These are phyloP conservation scores for Graptemys geographica DNA, from an alignment of 2,797 vertebrate species.

Conservation along the genomic window DNA sequence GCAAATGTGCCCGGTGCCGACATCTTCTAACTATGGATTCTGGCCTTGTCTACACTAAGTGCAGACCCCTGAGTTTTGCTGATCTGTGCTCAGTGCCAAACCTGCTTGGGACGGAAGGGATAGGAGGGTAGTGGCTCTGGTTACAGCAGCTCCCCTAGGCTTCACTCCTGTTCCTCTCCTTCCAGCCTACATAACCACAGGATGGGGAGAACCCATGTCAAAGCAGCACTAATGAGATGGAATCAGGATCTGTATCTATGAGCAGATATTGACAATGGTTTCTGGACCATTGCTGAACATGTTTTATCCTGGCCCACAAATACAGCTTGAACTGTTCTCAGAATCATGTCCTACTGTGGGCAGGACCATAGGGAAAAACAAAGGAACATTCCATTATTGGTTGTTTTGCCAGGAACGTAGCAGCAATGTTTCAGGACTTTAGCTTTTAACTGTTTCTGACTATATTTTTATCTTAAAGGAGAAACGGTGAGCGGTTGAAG, in stretches of 20 bases:
- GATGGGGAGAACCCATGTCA: background rate
- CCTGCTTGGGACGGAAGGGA: background rate
- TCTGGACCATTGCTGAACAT: background rate
- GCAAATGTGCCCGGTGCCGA: background rate
- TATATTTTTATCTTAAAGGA: conserved; percentile 43
- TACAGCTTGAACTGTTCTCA: conserved; percentile 5
- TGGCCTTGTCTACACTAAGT: background rate
- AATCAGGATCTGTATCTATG: background rate
- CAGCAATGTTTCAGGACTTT: conserved; percentile 32
- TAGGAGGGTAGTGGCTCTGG: background rate
- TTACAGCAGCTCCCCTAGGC: background rate
- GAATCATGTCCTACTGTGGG: background rate
- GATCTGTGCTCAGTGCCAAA: background rate
- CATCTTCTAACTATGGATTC: background rate
- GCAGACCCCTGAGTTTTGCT: background rate
- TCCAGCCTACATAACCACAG: background rate
- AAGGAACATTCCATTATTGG: conserved; percentile 41
- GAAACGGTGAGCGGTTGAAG: background rate
- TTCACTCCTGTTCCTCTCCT: background rate
- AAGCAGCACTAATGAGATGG: background rate
- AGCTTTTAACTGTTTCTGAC: conserved; percentile 52
- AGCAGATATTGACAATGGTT: background rate
- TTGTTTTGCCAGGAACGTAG: conserved; percentile 43
- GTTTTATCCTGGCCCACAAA: background rate
- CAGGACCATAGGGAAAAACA: conserved; percentile 34